Conservation (phyloP, 2,888 invertebrate genomes). For the Chironomus riparius region DNA sequence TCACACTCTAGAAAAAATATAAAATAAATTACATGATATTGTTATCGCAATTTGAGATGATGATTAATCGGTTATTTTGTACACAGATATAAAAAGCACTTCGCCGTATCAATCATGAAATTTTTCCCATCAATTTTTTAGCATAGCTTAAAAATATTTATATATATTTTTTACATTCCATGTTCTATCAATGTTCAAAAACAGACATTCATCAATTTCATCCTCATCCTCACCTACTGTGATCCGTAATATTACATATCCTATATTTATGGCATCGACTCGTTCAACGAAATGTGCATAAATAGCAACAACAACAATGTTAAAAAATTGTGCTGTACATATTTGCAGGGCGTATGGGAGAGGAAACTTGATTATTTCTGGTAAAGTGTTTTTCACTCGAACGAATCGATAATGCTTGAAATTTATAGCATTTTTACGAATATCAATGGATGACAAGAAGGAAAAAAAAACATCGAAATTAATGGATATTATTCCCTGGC, state of each 20-base stretch:
- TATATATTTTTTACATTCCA: too few species aligned
- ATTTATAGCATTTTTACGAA: neutral
- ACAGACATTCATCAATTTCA: too few species aligned
- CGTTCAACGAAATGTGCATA: too few species aligned
- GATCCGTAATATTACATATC: too few species aligned
- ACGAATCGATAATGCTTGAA: constrained; percentile 16
- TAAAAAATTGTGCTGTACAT: neutral
- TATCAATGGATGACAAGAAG: neutral
- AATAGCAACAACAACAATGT: too few species aligned
- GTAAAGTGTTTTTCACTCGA: constrained; percentile 14
- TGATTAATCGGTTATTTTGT: neutral
- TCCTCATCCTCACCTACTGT: too few species aligned
- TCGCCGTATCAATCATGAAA: neutral
- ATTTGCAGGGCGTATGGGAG: neutral
- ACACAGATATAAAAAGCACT: neutral
- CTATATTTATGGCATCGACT: too few species aligned
- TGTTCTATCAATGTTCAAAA: too few species aligned
- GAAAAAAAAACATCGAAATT: neutral
- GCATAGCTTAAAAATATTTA: too few species aligned
- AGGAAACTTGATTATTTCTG: constrained; percentile 8
- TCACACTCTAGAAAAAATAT: too few species aligned
- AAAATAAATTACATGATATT: too few species aligned
- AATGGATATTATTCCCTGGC: neutral
- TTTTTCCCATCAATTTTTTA: too few species aligned
- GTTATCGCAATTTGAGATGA: neutral